Evolutionary conservation across 1,140 invertebrate species (phyloP).

Genomic region (Thrips palmi): DNA sequence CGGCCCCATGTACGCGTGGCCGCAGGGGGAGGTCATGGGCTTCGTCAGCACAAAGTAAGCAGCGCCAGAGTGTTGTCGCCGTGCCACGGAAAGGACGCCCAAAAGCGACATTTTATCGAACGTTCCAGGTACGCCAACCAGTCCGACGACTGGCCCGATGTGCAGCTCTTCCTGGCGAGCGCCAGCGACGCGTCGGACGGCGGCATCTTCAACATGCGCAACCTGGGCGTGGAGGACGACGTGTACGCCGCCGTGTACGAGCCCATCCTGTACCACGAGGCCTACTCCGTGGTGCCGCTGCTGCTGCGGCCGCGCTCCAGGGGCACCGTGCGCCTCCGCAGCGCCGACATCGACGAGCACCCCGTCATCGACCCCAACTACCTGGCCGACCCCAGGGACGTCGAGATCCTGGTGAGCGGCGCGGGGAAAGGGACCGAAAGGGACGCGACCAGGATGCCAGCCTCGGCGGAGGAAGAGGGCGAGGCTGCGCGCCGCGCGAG

Average conservation of each 20-base stretch:
- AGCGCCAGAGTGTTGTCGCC: not conserved
- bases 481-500: too few species aligned
- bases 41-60: conserved; percentile 48
- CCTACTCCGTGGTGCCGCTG: conserved; percentile 43
- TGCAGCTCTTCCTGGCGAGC: conserved; percentile 53
- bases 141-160: conserved; percentile 49
- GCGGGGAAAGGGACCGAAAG: too few species aligned
- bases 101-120: not conserved
- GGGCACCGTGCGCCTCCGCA: conserved; percentile 43
- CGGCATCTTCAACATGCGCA: conserved; percentile 44
- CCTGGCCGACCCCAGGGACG: conserved; percentile 43
- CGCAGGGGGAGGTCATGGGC: conserved; percentile 52
- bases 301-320: conserved; percentile 48
- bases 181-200: conserved; percentile 56
- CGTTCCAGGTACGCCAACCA: conserved; percentile 33
- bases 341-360: conserved; percentile 42
- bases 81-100: not conserved
- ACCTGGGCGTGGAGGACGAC: conserved; percentile 41
- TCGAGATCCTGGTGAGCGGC: conserved; percentile 39
- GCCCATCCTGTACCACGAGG: conserved; percentile 41
- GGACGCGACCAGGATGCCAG: too few species aligned
- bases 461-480: too few species aligned
- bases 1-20: conserved; percentile 43
- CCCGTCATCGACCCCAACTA: conserved; percentile 72
- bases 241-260: conserved; percentile 46